Conservation (phyloP, 2,113 vertebrate species). For the Conger conger region DNA sequence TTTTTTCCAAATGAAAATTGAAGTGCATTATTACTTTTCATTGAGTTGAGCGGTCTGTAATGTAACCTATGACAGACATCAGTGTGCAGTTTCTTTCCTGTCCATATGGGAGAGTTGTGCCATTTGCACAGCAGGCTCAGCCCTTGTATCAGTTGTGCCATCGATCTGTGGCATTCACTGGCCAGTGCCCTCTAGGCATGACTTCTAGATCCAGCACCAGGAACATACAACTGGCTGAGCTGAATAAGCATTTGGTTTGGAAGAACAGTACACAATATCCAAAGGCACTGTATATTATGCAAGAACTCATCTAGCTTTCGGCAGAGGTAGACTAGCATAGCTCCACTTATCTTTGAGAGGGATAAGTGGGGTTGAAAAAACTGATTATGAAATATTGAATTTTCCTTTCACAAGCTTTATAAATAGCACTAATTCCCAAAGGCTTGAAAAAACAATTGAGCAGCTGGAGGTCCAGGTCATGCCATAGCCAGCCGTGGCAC, state of each 20-base stretch:
- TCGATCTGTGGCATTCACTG: not conserved
- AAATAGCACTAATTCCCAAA: not conserved
- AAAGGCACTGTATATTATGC: not conserved
- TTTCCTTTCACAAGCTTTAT: not conserved
- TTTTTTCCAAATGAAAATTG: not conserved
- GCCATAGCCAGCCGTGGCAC: not conserved
- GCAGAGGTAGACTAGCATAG: not conserved
- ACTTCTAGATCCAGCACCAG: not conserved
- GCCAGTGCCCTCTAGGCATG: not conserved
- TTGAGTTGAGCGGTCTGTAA: too few species aligned
- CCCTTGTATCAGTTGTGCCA: not conserved
- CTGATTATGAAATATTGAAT: conserved; percentile 59
- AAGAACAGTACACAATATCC: not conserved
- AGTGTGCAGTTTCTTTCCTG: not conserved
- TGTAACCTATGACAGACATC: too few species aligned
- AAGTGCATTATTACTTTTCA: not conserved
- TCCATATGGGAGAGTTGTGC: not conserved
- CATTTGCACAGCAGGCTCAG: not conserved
- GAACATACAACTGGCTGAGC: not conserved
- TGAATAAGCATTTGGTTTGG: not conserved
- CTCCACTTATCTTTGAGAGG: not conserved
- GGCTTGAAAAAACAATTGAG: not conserved
- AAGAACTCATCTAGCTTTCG: not conserved
- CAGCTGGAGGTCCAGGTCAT: not conserved
- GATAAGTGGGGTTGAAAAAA: conserved; percentile 52